These are phyloP conservation scores for Zaprionus taronus DNA, from an alignment of 1,140 invertebrate species.

Conservation along the genomic window DNA sequence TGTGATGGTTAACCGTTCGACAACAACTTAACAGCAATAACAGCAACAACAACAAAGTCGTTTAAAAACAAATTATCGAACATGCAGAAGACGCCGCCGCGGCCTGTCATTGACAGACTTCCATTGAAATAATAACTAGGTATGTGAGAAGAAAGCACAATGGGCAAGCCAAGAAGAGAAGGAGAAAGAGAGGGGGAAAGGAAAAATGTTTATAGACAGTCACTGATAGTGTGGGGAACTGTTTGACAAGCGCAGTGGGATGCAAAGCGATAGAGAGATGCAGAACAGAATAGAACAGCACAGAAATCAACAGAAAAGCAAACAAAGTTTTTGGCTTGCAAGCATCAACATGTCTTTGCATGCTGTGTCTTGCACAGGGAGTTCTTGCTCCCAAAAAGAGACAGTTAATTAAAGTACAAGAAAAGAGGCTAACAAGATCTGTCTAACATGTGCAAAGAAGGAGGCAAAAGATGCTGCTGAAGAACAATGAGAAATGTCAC, in stretches of 20 bases:
- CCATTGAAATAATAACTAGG: slow-evolving; percentile 67
- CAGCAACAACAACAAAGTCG: slow-evolving; percentile 52
- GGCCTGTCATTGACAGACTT: slow-evolving; percentile 63
- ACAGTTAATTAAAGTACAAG: slow-evolving; percentile 17
- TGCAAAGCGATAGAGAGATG: slow-evolving; percentile 9
- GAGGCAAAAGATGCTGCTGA: not conserved
- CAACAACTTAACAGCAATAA: slow-evolving; percentile 61
- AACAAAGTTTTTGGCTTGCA: not conserved
- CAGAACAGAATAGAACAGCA: slow-evolving; percentile 2
- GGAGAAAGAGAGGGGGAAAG: not conserved
- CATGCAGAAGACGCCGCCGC: slow-evolving; percentile 60
- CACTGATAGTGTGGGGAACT: slow-evolving; percentile 54
- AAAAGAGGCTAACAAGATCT: not conserved
- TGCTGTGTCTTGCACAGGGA: not conserved
- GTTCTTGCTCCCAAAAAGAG: not conserved
- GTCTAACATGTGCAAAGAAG: not conserved
- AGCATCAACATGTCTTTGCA: slow-evolving; percentile 2
- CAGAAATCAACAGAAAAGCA: not conserved
- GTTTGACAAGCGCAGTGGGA: slow-evolving; percentile 39
- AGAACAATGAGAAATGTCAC: not conserved
- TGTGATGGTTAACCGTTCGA: slow-evolving; percentile 65
- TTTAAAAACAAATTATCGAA: slow-evolving; percentile 82
- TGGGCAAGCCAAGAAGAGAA: slow-evolving; percentile 2
- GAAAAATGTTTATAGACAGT: slow-evolving; percentile 56
- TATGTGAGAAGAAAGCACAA: slow-evolving; percentile 22